These are phyloP conservation scores for Rhopalosiphum maidis DNA, from an alignment of 1,140 invertebrate species.

Conservation along the genomic window DNA sequence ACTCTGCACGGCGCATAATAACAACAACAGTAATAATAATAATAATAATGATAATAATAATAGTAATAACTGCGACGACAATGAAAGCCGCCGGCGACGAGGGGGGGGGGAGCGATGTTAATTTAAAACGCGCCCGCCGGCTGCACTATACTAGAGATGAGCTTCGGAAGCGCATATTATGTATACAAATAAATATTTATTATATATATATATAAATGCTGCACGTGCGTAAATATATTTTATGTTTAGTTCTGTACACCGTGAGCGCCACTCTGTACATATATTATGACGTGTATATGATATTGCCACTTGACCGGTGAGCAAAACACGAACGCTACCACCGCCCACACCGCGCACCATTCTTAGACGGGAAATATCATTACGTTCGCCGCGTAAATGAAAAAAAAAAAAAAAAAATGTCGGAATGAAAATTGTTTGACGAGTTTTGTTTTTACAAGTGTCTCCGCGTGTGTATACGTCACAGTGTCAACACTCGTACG, in stretches of 20 bases:
- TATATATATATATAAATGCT: background rate
- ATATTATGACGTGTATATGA: background rate
- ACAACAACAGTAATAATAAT: background rate
- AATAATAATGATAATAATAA: background rate
- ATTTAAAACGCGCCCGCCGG: constrained; percentile 22
- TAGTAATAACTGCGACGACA: background rate
- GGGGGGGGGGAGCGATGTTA: background rate
- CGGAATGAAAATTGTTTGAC: background rate
- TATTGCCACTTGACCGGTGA: constrained; percentile 22
- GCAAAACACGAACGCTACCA: background rate
- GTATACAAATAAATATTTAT: background rate
- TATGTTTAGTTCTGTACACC: background rate
- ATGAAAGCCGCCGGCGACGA: constrained; percentile 8
- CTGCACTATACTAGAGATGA: background rate
- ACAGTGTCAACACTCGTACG: background rate
- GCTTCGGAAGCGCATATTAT: background rate
- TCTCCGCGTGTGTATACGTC: background rate
- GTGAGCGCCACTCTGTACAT: background rate
- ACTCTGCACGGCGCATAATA: background rate
- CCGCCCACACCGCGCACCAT: background rate
- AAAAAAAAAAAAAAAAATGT: background rate
- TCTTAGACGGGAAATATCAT: background rate
- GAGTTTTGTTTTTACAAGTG: background rate
- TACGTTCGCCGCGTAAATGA: background rate
- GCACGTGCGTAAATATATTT: background rate